phyloP scores from a whole-genome alignment of 2,888 invertebrate species.

The Eilema caniola region DNA sequence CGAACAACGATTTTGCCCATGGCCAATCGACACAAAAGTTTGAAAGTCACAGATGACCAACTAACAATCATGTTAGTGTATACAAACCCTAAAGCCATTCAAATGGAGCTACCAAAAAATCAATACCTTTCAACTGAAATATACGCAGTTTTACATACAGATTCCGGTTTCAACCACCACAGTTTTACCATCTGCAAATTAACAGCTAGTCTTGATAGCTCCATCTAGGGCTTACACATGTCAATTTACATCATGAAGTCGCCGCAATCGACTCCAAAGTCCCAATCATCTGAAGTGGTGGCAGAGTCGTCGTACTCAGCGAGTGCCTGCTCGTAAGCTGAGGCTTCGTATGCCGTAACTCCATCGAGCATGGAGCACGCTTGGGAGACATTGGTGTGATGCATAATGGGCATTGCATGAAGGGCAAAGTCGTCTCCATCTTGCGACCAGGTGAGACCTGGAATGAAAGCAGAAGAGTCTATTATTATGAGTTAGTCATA shows the following conservation, averaged over 20 bases:
- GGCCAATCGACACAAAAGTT: not conserved
- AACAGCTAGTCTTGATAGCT: not conserved
- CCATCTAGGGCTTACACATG: not conserved
- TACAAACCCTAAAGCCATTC: conserved; percentile 7
- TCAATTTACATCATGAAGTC: conserved; percentile 89
- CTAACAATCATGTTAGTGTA: not conserved
- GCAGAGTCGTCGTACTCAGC: conserved; percentile 87
- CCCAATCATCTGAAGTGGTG: conserved; percentile 88
- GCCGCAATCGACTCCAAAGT: conserved; percentile 91
- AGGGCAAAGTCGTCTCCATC: conserved; percentile 89
- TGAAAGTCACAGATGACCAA: not conserved
- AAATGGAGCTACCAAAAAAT: not conserved
- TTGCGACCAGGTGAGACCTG: conserved; percentile 89
- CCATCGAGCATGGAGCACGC: conserved; percentile 86
- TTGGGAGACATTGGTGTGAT: conserved; percentile 88
- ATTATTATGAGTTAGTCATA: not conserved
- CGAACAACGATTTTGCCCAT: conserved; percentile 15
- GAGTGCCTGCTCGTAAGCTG: conserved; percentile 87
- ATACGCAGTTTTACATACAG: not conserved
- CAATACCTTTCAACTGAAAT: not conserved
- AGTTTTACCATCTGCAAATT: not conserved
- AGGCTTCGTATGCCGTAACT: conserved; percentile 88
- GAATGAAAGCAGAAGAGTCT: conserved; percentile 41
- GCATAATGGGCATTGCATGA: conserved; percentile 89
- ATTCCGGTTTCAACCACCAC: not conserved